Evolutionary conservation across 2,888 invertebrate genomes (phyloP).

Genomic region (Hypomecis punctinalis): DNA sequence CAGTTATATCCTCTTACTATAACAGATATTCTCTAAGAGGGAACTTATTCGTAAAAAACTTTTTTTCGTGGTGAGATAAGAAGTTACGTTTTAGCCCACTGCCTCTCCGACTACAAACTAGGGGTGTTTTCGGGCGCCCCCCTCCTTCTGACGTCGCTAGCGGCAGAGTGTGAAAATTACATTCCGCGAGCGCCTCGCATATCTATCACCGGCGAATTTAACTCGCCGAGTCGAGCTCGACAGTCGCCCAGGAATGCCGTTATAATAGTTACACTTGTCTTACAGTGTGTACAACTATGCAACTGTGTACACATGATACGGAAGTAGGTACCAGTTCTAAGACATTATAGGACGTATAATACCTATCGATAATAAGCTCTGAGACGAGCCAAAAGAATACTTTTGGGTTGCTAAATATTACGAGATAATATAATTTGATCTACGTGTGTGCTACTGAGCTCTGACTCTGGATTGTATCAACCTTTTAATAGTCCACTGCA

Average conservation of each 20-base stretch:
- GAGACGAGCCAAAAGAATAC: too few species aligned
- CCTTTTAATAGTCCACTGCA: too few species aligned
- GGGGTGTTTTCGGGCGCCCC: constrained; percentile 45
- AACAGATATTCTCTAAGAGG: too few species aligned
- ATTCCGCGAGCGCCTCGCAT: constrained; percentile 83
- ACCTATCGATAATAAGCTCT: too few species aligned
- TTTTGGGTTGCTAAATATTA: too few species aligned
- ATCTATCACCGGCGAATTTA: constrained; percentile 86
- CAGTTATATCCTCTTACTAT: too few species aligned
- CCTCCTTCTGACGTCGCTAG: constrained; percentile 75
- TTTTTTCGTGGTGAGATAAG: not conserved
- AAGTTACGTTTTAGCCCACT: constrained; percentile 6
- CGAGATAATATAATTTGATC: too few species aligned
- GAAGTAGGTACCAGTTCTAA: too few species aligned
- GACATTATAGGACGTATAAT: too few species aligned
- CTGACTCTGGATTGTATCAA: too few species aligned
- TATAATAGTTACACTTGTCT: constrained; percentile 28
- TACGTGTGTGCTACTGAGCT: too few species aligned
- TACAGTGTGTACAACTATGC: not conserved
- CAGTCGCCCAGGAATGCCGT: constrained; percentile 37
- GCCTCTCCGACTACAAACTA: constrained; percentile 49
- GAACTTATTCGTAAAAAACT: too few species aligned
- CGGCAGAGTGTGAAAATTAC: constrained; percentile 82
- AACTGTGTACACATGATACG: not conserved
- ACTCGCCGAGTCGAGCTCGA: constrained; percentile 68